phyloP scores from a whole-genome alignment of 2,113 vertebrate species.

The Camarhynchus parvulus region DNA sequence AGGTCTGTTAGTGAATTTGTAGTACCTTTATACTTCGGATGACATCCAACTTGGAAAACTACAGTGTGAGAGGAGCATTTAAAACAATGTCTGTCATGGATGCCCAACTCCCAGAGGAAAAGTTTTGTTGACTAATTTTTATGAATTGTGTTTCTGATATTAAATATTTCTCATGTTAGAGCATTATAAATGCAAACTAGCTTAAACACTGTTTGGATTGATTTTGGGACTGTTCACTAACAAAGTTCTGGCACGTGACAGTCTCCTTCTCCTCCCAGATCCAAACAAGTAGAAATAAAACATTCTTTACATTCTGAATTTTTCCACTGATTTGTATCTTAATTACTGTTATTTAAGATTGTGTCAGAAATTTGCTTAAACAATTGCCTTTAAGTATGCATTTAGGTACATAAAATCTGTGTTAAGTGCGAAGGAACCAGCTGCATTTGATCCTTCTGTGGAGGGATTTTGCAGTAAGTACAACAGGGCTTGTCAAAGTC shows the following conservation, averaged over 20 bases:
- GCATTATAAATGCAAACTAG: not conserved
- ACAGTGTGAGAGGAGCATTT: not conserved
- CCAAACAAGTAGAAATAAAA: not conserved
- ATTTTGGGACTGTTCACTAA: not conserved
- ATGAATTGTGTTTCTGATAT: not conserved
- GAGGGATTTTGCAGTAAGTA: not conserved
- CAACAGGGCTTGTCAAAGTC: not conserved
- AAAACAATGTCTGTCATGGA: not conserved
- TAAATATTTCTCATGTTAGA: not conserved
- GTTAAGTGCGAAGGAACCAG: not conserved
- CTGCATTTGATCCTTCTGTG: rapidly evolving
- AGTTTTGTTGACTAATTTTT: not conserved
- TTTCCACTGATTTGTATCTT: not conserved
- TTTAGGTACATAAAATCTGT: not conserved
- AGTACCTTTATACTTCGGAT: not conserved
- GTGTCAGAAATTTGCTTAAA: not conserved
- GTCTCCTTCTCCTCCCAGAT: not conserved
- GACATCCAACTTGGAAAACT: not conserved
- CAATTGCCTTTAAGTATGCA: not conserved
- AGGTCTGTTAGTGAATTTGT: not conserved
- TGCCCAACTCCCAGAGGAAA: not conserved
- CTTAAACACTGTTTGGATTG: not conserved
- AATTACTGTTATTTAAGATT: not conserved
- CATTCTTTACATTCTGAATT: not conserved
- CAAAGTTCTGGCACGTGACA: not conserved